phyloP scores from a whole-genome alignment of 2,888 invertebrate species.

The Plebejus anna region DNA sequence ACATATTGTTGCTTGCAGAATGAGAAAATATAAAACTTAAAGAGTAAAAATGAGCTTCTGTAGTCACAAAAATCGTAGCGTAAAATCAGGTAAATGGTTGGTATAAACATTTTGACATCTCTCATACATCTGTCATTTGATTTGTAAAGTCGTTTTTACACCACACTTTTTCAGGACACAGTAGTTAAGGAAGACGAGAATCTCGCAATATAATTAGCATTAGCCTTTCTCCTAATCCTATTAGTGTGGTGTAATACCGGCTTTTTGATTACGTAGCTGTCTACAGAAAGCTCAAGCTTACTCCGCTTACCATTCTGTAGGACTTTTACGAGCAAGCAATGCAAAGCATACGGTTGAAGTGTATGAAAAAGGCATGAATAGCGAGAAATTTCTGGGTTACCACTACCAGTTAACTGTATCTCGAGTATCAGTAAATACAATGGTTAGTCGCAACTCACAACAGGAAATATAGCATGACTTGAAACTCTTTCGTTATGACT shows the following conservation, averaged over 20 bases:
- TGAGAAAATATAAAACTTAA: too few species aligned
- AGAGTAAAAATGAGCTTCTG: too few species aligned
- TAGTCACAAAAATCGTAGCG: too few species aligned
- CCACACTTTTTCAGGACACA: too few species aligned
- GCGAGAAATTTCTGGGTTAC: neutral
- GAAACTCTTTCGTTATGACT: neutral
- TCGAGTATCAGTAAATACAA: neutral
- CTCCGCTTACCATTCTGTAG: neutral
- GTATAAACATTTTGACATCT: too few species aligned
- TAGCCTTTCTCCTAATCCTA: neutral
- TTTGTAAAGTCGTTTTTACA: too few species aligned
- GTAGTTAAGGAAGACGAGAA: too few species aligned
- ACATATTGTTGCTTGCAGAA: too few species aligned
- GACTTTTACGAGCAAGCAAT: neutral
- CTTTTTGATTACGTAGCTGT: neutral
- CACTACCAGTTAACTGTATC: too few species aligned
- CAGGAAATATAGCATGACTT: neutral
- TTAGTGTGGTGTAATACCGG: neutral
- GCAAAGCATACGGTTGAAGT: neutral
- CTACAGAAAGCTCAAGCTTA: neutral
- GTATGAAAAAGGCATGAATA: neutral
- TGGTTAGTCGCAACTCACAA: neutral
- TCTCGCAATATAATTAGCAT: too few species aligned
- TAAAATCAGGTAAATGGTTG: too few species aligned
- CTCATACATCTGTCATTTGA: too few species aligned